Evolutionary conservation across 2,888 invertebrate genomes (phyloP).

Genomic region (Chrysomela aeneicollis): DNA sequence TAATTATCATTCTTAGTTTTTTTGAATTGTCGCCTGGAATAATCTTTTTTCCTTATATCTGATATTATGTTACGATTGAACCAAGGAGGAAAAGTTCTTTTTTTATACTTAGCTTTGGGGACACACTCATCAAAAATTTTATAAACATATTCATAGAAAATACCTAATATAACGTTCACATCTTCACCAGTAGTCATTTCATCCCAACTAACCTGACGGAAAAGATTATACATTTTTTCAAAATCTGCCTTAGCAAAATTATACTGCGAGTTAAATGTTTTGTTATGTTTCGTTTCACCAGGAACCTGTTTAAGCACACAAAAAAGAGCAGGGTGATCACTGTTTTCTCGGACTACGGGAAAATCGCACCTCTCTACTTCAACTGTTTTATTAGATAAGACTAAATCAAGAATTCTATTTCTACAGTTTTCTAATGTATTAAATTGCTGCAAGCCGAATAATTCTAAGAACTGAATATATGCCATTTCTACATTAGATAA

Average conservation of each 20-base stretch:
- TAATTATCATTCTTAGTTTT: conserved; percentile 4
- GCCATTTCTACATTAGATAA: conserved; percentile 5
- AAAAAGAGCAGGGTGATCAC: conserved; percentile 7
- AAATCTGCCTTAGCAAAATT: conserved; percentile 6
- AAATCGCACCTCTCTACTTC: conserved; percentile 8
- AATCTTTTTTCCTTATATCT: conserved; percentile 8
- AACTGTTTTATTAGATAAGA: conserved; percentile 13
- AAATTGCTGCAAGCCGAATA: conserved; percentile 10
- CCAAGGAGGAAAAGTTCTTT: conserved; percentile 2
- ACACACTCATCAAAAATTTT: conserved; percentile 6
- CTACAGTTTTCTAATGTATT: neutral
- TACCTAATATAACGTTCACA: neutral
- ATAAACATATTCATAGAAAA: conserved; percentile 10
- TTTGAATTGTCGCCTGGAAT: conserved; percentile 14
- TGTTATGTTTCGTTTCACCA: neutral
- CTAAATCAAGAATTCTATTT: conserved; percentile 9
- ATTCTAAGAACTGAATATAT: conserved; percentile 9
- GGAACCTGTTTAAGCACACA: neutral
- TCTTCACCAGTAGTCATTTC: neutral
- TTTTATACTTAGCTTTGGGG: conserved; percentile 4
- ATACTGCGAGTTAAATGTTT: conserved; percentile 13
- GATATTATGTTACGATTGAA: conserved; percentile 7
- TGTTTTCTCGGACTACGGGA: conserved; percentile 8
- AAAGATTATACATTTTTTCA: conserved; percentile 14
- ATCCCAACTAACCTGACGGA: neutral